Conservation (phyloP, 2,113 vertebrate genomes). For the Bubo scandiacus region DNA sequence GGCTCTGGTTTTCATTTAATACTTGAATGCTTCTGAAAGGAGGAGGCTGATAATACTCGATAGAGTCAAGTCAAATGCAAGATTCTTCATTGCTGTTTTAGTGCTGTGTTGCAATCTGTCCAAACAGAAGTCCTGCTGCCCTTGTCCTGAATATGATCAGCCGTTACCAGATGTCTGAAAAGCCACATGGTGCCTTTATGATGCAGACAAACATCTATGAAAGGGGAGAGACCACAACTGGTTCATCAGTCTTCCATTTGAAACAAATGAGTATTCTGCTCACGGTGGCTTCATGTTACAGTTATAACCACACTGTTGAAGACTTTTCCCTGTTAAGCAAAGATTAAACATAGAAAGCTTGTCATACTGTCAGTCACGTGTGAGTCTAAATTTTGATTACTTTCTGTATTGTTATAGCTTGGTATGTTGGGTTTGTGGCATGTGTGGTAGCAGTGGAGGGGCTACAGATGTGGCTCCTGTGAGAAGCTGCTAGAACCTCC, state of each 20-base stretch:
- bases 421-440: no score
- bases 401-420: background rate
- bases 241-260: background rate
- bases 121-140: background rate
- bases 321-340: background rate
- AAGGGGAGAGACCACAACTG: background rate
- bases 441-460: no score
- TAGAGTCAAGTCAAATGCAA: conserved; percentile 8
- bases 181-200: background rate
- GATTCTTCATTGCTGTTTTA: background rate
- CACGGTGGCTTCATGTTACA: background rate
- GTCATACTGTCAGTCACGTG: background rate
- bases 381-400: background rate
- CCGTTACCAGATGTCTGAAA: background rate
- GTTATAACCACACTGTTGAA: background rate
- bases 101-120: background rate
- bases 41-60: background rate
- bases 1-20: conserved; percentile 34
- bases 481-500: no score
- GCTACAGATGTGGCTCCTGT: no score
- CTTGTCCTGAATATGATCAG: background rate
- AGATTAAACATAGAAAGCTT: background rate
- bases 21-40: background rate
- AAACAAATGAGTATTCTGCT: background rate
- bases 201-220: background rate